Evolutionary conservation across 53 echinoderm and acorn worm species (phyloP).

Genomic region (Luidia sarsii): DNA sequence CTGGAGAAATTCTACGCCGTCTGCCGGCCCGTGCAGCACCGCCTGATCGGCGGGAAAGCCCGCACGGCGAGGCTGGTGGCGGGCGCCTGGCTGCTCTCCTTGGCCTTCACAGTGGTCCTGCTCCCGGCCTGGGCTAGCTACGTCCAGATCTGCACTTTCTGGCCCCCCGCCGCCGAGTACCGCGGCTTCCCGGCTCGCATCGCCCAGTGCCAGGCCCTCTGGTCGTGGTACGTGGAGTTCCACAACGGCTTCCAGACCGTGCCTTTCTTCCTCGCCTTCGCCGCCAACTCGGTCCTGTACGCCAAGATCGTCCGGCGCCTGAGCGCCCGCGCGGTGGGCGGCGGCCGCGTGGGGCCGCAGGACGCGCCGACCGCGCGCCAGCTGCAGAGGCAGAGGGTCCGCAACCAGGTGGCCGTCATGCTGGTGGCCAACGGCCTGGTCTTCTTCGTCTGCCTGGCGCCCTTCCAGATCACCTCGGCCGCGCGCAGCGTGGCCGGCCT

Average conservation of each 20-base stretch:
- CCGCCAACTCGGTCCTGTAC: constrained; percentile 66
- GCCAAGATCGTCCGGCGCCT: constrained; percentile 63
- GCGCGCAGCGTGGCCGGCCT: constrained; percentile 57
- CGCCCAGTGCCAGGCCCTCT: constrained; percentile 37
- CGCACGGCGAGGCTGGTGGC: constrained; percentile 55
- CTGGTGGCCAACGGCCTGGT: constrained; percentile 75
- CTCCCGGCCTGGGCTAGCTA: constrained; percentile 67
- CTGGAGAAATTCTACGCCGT: constrained; percentile 86
- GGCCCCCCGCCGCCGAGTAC: constrained; percentile 66
- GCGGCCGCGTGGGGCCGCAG: constrained; percentile 9
- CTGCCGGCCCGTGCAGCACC: constrained; percentile 69
- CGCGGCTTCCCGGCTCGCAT: constrained; percentile 46
- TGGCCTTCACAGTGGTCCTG: constrained; percentile 49
- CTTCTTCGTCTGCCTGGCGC: constrained; percentile 82
- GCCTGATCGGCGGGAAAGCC: constrained; percentile 56
- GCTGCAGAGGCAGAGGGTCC: constrained; percentile 53
- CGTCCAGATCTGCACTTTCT: constrained; percentile 50
- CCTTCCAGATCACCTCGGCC: constrained; percentile 69
- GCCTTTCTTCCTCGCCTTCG: constrained; percentile 77
- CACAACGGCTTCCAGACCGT: constrained; percentile 68
- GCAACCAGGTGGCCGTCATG: constrained; percentile 88
- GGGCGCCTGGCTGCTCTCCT: constrained; percentile 60
- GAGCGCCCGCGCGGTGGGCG: constrained; percentile 30
- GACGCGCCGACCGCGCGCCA: constrained; percentile 53
- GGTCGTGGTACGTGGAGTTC: constrained; percentile 6